A percentile compares a stretch with the other conserved stretches of the same genome.
Conservation (phyloP, 2,113 vertebrate species). For the Protomyctophum bolini region DNA sequence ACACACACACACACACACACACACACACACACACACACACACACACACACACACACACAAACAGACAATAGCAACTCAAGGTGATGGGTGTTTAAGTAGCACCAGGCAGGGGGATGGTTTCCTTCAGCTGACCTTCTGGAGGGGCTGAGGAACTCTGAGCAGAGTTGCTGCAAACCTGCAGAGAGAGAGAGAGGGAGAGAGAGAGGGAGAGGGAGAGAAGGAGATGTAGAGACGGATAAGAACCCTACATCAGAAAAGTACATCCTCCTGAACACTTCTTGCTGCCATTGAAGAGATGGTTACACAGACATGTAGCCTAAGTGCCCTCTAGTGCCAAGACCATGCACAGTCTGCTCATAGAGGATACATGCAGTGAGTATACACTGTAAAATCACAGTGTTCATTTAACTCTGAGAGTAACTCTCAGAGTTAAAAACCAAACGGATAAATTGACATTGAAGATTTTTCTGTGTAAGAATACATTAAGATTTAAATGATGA, state of each 20-base stretch:
- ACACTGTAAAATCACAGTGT: too few relatives aligned
- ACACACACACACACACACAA: constrained; percentile 12
- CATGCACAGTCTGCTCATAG: constrained; percentile 13
- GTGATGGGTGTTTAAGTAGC: constrained; percentile 61
- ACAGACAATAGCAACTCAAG: constrained; percentile 34
- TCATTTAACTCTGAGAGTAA: too few relatives aligned
- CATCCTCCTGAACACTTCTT: constrained; percentile 44
- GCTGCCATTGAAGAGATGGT: constrained; percentile 28
- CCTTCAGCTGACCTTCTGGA: constrained; percentile 69
- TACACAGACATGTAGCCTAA: constrained; percentile 56
- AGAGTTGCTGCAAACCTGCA: constrained; percentile 53
- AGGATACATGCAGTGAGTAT: background rate
- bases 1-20: constrained; percentile 7
- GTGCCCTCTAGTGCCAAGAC: constrained; percentile 78
- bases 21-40: constrained; percentile 6
- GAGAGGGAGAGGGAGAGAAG: constrained; percentile 53
- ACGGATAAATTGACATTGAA: too few relatives aligned
- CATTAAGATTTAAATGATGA: too few relatives aligned
- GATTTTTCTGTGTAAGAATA: too few relatives aligned
- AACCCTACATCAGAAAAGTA: constrained; percentile 58
- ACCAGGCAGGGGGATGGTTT: constrained; percentile 61
- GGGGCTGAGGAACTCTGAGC: constrained; percentile 60
- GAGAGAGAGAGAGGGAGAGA: constrained; percentile 52
- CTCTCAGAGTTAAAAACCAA: too few relatives aligned
- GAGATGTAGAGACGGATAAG: constrained; percentile 55